Evolutionary conservation across 2,888 invertebrate species (phyloP), one percentile per base, ranked within the genome.

Genomic region (Meandrusa payeni): DNA sequence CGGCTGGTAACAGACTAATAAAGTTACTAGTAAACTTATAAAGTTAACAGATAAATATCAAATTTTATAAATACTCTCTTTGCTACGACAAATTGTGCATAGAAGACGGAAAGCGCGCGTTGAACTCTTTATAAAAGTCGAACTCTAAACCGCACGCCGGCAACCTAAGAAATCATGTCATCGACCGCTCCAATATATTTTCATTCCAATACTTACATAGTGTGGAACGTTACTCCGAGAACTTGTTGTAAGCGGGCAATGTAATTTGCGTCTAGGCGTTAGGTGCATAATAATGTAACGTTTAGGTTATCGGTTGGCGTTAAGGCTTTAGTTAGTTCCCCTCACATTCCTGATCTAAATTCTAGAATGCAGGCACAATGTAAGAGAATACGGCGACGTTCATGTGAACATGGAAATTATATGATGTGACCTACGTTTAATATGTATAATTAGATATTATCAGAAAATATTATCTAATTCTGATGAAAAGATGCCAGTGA

Each of bases 121-220:
- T 82, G 81, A 85, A 82, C 75, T 83, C 82, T 75, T 73, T 73
- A 73, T 51, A 66, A 76, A 76, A 74, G 74, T 74, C 54, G 64
- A 71, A 59, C 62, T 61, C 51, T 33, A 17, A 34, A 28, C 51
- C 29, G 32, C 15, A 46, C 59, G 57, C 50, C 51, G 29, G 44
- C 15, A 9, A 41, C 31, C 17, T 24, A 23, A 37, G 32, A 32
- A 38, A 39, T n/a, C 24, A 28, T 38, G 44, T 47, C 40, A 39
- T 9, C 44, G 41, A 40, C 9, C 23, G 22, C 7, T 33, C 31
- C 27, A 41, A 28, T 7, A 4, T 6, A 10, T 19, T 26, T 17
- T 12, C 7, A 9, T 10, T 41, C 26, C 46, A 41, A 37, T 36
- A 12, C 31, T 15, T 24, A 6, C 20, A 10, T 26, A 11, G 29